phyloP scores from a whole-genome alignment of 2,797 vertebrate genomes.

The Perdix hodgsoniae region DNA sequence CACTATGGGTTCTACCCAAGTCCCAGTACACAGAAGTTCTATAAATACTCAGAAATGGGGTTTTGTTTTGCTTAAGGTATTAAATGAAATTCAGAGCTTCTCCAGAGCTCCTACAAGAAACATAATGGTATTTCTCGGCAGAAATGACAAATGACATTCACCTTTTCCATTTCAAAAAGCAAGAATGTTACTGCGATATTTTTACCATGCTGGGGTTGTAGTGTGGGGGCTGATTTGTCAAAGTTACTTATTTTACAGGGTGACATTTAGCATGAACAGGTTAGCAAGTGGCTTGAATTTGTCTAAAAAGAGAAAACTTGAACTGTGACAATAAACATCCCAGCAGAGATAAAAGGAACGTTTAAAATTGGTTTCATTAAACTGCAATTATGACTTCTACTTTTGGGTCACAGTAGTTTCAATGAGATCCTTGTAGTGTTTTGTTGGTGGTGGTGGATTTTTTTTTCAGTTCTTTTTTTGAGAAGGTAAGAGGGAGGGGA shows the following conservation, averaged over 20 bases:
- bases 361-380: constrained; percentile 79
- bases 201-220: constrained; percentile 34
- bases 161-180: constrained; percentile 30
- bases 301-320: constrained; percentile 67
- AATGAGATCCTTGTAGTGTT: constrained; percentile 59
- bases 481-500: background rate
- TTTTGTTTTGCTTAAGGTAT: background rate
- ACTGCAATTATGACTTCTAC: constrained; percentile 77
- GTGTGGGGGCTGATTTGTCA: constrained; percentile 18
- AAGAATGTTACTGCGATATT: constrained; percentile 44
- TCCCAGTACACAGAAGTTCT: background rate
- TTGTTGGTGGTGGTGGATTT: background rate
- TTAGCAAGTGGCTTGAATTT: constrained; percentile 67
- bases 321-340: constrained; percentile 79
- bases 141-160: constrained; percentile 55
- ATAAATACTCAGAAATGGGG: background rate
- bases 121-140: background rate
- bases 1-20: background rate
- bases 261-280: constrained; percentile 79
- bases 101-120: constrained; percentile 3
- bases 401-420: constrained; percentile 57
- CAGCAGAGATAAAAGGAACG: constrained; percentile 67
- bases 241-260: constrained; percentile 33
- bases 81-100: constrained; percentile 7
- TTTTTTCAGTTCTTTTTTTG: background rate